Conservation (phyloP, 2,113 vertebrate genomes). For the Tricholaema leucomelas region DNA sequence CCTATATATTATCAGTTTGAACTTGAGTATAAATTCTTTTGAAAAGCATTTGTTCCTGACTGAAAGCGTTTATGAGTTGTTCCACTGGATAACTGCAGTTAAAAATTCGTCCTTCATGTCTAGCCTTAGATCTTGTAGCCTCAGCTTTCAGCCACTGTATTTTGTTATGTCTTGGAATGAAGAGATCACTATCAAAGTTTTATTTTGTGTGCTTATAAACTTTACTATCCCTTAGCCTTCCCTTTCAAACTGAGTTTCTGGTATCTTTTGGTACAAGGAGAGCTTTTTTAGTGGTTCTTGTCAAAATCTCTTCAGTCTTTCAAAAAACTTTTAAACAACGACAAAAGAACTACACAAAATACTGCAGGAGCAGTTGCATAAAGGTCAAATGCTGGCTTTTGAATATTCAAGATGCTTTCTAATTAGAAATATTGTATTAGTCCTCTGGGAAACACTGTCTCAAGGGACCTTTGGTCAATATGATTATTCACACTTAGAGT, state of each 20-base stretch:
- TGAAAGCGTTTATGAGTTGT: background rate
- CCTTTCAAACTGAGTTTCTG: background rate
- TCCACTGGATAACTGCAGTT: background rate
- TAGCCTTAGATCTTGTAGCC: background rate
- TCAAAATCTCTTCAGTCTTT: background rate
- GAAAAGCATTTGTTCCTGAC: background rate
- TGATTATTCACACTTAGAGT: background rate
- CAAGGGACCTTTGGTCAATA: background rate
- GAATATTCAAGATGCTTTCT: background rate
- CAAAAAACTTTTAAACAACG: background rate
- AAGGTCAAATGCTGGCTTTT: background rate
- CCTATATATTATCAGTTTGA: background rate
- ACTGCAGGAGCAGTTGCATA: background rate
- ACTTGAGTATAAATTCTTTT: background rate
- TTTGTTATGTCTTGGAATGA: background rate
- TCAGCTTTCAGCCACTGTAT: background rate
- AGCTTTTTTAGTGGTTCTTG: background rate
- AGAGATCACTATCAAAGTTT: background rate
- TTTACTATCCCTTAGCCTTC: background rate
- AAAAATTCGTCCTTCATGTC: background rate
- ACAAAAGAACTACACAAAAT: background rate
- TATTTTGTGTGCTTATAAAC: background rate
- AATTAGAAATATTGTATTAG: background rate
- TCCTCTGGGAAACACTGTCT: background rate
- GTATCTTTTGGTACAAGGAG: background rate